These are phyloP conservation scores for Pipistrellus nathusii DNA, from an alignment of 2,797 vertebrate genomes.

Conservation along the genomic window DNA sequence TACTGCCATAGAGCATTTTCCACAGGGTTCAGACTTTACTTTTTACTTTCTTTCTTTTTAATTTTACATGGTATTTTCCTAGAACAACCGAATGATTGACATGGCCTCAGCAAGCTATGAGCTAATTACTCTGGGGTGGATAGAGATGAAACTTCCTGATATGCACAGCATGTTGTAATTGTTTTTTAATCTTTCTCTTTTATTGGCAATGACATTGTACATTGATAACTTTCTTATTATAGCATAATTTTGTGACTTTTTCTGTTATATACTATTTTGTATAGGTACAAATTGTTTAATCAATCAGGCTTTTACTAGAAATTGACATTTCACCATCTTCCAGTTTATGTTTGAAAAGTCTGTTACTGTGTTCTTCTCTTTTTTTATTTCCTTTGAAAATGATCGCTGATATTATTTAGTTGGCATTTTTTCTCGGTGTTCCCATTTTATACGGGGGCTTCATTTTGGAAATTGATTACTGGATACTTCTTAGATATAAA, in stretches of 20 bases:
- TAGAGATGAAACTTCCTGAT: not conserved
- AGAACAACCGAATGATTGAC: not conserved
- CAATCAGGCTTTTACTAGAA: not conserved
- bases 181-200: conserved; percentile 12
- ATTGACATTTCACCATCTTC: not conserved
- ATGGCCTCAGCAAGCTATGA: not conserved
- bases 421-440: not conserved
- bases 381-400: not conserved
- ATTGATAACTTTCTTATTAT: not conserved
- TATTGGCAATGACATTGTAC: not conserved
- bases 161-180: not conserved
- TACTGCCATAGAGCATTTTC: not conserved
- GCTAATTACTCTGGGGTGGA: not conserved
- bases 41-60: not conserved
- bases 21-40: not conserved
- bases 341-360: not conserved
- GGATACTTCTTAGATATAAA: not conserved
- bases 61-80: not conserved
- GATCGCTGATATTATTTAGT: not conserved
- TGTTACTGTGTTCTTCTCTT: not conserved
- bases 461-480: not conserved
- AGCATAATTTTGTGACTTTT: not conserved
- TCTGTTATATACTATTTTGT: not conserved
- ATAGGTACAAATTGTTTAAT: not conserved
- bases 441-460: not conserved